phyloP scores from a whole-genome alignment of 2,113 vertebrate genomes.

The Peromyscus leucopus region DNA sequence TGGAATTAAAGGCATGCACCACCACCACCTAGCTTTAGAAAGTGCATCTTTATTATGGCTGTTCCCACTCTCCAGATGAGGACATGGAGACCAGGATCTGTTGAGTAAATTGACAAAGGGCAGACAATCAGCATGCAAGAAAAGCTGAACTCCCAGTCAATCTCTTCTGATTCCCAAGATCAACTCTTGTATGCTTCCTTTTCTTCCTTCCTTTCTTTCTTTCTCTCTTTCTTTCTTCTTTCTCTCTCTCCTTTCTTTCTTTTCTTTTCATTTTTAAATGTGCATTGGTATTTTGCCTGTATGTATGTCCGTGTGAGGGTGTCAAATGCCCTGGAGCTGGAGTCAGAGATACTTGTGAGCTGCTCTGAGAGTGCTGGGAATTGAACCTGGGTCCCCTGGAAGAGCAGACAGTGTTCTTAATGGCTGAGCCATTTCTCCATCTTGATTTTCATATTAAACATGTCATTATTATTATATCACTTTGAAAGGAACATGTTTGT shows the following conservation, averaged over 20 bases:
- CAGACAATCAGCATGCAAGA: background rate
- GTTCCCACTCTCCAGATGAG: background rate
- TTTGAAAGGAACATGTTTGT: background rate
- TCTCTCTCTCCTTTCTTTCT: too few relatives aligned
- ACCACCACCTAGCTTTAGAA: background rate
- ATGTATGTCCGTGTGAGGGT: background rate
- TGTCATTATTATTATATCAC: background rate
- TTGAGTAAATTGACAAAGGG: background rate
- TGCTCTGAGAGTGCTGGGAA: background rate
- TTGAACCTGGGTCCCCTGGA: background rate
- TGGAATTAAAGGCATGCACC: background rate
- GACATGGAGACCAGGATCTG: background rate
- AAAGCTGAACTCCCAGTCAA: background rate
- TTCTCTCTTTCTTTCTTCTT: too few relatives aligned
- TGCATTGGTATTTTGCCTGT: background rate
- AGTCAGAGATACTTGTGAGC: background rate
- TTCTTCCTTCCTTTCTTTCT: too few relatives aligned
- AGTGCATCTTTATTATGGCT: background rate
- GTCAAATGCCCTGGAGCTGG: background rate
- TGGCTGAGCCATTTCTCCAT: background rate
- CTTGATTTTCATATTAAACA: background rate
- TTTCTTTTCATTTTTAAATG: background rate
- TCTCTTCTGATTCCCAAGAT: background rate
- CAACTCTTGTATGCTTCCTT: background rate
- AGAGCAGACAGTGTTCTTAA: background rate